A percentile compares a stretch with the other conserved stretches of the same genome.
phyloP scores from a whole-genome alignment of 2,113 vertebrate species.

The Mormyrus lacerda region DNA sequence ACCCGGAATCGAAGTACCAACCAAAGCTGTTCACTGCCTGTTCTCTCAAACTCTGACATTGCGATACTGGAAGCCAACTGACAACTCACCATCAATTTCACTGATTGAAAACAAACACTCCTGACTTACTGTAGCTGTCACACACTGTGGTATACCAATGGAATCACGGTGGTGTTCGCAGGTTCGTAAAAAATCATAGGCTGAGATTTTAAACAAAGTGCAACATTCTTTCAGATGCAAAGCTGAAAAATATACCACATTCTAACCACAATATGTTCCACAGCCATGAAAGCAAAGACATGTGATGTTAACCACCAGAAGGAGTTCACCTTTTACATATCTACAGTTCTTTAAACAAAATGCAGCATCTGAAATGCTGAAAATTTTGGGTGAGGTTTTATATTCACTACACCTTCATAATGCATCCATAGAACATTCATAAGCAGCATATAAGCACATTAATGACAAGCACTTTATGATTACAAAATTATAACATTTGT shows the following conservation, averaged over 20 bases:
- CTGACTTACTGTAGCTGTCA: not conserved
- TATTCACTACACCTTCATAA: not conserved
- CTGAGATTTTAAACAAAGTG: not conserved
- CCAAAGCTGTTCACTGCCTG: not conserved
- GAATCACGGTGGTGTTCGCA: not conserved
- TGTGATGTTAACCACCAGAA: not conserved
- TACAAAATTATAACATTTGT: not conserved
- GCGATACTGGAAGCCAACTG: not conserved
- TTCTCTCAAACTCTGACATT: not conserved
- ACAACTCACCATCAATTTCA: not conserved
- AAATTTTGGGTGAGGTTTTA: not conserved
- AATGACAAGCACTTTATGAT: not conserved
- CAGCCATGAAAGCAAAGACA: not conserved
- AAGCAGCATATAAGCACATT: not conserved
- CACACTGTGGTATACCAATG: not conserved
- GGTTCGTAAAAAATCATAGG: not conserved
- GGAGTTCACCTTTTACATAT: not conserved
- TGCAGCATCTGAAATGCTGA: not conserved
- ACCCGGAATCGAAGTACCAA: not conserved
- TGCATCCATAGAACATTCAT: not conserved
- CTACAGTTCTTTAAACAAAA: not conserved
- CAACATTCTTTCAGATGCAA: not conserved
- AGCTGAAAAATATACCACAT: not conserved
- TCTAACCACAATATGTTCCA: not conserved
- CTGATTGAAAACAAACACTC: not conserved